Evolutionary conservation across 2,888 invertebrate species (phyloP).

Genomic region (Orthosia incerta): DNA sequence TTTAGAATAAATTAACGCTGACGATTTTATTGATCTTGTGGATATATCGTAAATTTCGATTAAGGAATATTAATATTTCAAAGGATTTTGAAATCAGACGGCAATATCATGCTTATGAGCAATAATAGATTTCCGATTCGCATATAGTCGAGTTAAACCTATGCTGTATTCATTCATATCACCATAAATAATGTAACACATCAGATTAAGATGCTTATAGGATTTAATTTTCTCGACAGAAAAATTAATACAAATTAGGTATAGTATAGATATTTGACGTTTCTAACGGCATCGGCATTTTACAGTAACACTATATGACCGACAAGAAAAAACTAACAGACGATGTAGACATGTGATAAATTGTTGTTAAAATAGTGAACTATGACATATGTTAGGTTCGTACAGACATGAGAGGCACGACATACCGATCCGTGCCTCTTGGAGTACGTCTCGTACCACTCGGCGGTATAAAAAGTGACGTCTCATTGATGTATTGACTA

Average conservation of each 20-base stretch:
- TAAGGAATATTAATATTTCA: conserved; percentile 16
- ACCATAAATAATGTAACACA: conserved; percentile 29
- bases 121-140: conserved; percentile 9
- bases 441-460: conserved; percentile 54
- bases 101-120: conserved; percentile 7
- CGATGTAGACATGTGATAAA: conserved; percentile 80
- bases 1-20: conserved; percentile 55
- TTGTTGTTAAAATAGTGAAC: conserved; percentile 86
- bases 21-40: conserved; percentile 41
- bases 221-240: conserved; percentile 19
- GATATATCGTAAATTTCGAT: conserved; percentile 31
- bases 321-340: conserved; percentile 73
- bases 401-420: conserved; percentile 73
- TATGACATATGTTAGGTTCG: conserved; percentile 82
- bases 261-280: conserved; percentile 28
- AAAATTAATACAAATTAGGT: conserved; percentile 28
- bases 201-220: conserved; percentile 27
- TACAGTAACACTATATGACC: conserved; percentile 65
- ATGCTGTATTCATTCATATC: conserved; percentile 1
- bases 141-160: neutral
- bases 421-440: conserved; percentile 74
- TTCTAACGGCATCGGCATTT: conserved; percentile 57
- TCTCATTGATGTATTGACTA: conserved; percentile 87
- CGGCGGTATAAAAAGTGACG: conserved; percentile 83
- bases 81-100: conserved; percentile 39